Conservation (phyloP, 2,888 invertebrate genomes). For the Sarcophaga variegata region DNA sequence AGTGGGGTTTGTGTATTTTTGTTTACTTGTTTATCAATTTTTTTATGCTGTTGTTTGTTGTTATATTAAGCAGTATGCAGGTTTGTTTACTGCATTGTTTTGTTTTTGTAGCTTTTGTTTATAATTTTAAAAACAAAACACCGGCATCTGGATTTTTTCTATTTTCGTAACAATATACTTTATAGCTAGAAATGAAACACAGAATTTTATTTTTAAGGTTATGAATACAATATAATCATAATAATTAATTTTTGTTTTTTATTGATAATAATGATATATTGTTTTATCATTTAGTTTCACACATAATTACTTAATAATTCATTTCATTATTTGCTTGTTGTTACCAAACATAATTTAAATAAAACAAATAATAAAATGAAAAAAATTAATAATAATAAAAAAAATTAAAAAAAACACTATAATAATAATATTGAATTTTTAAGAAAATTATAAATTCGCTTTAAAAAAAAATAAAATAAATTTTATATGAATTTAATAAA, state of each 20-base stretch:
- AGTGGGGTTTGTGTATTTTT: too few species aligned
- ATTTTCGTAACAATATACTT: neutral
- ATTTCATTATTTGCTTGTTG: slow-evolving; percentile 52
- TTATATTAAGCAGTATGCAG: too few species aligned
- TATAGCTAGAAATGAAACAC: neutral
- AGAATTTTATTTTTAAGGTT: slow-evolving; percentile 58
- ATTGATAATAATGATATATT: slow-evolving; percentile 72
- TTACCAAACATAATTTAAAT: slow-evolving; percentile 61
- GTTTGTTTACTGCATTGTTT: too few species aligned
- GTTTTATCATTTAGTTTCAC: slow-evolving; percentile 71
- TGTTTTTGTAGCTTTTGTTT: too few species aligned
- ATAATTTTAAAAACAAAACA: too few species aligned
- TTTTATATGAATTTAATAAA: too few species aligned
- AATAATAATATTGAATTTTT: neutral
- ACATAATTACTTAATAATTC: slow-evolving; percentile 67
- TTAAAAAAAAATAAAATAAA: too few species aligned
- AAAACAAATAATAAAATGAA: slow-evolving; percentile 55
- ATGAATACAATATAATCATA: slow-evolving; percentile 72
- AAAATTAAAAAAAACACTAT: neutral
- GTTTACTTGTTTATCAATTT: too few species aligned
- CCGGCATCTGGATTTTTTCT: too few species aligned
- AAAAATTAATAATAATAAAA: slow-evolving; percentile 28
- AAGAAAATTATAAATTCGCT: too few species aligned
- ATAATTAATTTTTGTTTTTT: slow-evolving; percentile 72
- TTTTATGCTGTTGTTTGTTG: too few species aligned